Base-by-base conservation (phyloP, 2,797 vertebrate genomes). In the Anniella stebbinsi region DNA sequence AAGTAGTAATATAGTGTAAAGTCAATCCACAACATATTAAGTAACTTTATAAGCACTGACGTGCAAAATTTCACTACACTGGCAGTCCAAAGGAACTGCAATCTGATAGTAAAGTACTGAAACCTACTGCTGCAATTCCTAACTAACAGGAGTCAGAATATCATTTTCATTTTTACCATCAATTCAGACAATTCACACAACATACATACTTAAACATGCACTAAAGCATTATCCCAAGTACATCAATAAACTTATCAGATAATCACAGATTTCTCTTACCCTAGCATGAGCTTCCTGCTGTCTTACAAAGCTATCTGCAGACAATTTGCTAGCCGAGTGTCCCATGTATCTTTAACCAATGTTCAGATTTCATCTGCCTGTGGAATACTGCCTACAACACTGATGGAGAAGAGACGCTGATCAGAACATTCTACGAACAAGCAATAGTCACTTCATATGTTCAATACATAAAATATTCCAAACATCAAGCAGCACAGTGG, bases 281-380 rank as follows among this genome's bases (percentile, higher is more conserved):
- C 98, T 98, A 90, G 99, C 99, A 0, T 99, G 98, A 41, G 97
- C 98, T 95, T 99, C 99, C 96, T 99, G 98, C 95, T 98, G 98
- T 87, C 95, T 96, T 94, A 99, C 98, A 93, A 99, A 99, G 96
- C 98, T 99, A 97, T 99, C 98, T 0, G 98, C 98, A 0, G 99
- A 99, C 78, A 99, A 98, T 77, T 99, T 92, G 99, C 99, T 1
- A 99, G 93, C 2, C 99, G 98, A 0, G 98, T 99, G 96, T 99
- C 99, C 99, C 99, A 99, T 76, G 98, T 98, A 88, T 99, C 99
- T 96, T 99, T 99, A 92, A 99, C 97, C 93, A 99, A 97, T 0
- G 99, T 99, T 45, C 99, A 98, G 93, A 99, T 99, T 93, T 98
- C 98, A 2, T 99, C 99, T 0, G 99, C 99, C 94, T 98, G 98